Evolutionary conservation across 2,888 invertebrate species (phyloP), one percentile per base, ranked within the genome.

Genomic region (Trilocha varians): DNA sequence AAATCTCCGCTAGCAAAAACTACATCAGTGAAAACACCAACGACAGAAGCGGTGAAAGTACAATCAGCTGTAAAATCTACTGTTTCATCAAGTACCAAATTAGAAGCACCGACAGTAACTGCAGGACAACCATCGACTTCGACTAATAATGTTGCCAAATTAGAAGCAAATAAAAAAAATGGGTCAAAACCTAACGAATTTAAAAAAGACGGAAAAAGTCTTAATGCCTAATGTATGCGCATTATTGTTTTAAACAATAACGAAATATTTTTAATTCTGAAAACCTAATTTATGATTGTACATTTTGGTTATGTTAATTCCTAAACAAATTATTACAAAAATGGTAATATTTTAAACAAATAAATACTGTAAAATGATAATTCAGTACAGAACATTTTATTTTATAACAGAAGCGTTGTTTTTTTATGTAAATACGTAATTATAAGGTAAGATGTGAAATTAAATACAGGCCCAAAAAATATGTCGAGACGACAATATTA

Each of bases 161-260:
- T 48, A 16, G 47, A 45, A 40, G 6, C 43, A 17, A 49, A 44
- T 36, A 62, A 58, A 44, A 57, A 57, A 50, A 49, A 18, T 41
- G 53, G 53, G 32, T 46, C 53, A 16, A 68, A 63, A 53, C 48
- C 56, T 39, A 60, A 47, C 39, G 62, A 62, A 44, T 36, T 48
- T 38, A 55, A 52, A 45, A 65, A 62, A 42, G 53, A 52, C 39
- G 49, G 32, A 39, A 64, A 65, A 52, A 45, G 35, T 49, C 44
- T 58, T 40, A 69, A 70, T 64, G 58, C 57, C 65, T 69, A 70
- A 62, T 56, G 52, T 47, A 57, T 38, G 34, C 46, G 44, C 43
- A 25, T 25, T 37, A 33, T 36, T 39, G 37, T 46, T 43, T 38
- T 39, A 39, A 43, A 40, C 46, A 42, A 43, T 51, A 49, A 65